A percentile compares a stretch with the other conserved stretches of the same genome.
Conservation (phyloP, 2,888 invertebrate genomes). For the Chrysotoxum bicinctum region DNA sequence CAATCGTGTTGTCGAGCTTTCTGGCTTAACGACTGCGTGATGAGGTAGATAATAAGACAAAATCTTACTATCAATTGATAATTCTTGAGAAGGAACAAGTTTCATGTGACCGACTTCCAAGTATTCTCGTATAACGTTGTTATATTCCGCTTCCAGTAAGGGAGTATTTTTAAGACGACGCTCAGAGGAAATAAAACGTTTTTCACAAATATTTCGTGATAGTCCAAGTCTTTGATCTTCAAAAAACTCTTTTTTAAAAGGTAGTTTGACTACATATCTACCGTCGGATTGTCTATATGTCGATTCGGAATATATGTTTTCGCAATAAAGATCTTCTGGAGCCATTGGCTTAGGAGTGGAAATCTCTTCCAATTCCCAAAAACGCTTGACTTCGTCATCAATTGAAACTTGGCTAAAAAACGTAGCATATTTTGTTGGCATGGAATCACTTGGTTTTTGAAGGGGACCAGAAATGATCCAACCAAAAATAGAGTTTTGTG, state of each 20-base stretch:
- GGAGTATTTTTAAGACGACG: not conserved
- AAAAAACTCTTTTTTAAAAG: too few relatives aligned
- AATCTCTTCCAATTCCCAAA: conserved; percentile 30
- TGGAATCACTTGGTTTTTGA: not conserved
- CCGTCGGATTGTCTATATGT: too few relatives aligned
- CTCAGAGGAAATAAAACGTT: not conserved
- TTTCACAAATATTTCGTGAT: not conserved
- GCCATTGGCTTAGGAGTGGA: not conserved
- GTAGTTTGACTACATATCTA: too few relatives aligned
- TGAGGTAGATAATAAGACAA: conserved; percentile 37
- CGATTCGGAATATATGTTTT: too few relatives aligned
- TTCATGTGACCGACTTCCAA: conserved; percentile 13
- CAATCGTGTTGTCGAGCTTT: conserved; percentile 68
- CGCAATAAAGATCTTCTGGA: not conserved
- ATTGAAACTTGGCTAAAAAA: not conserved
- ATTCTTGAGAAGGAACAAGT: too few relatives aligned
- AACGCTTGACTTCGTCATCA: conserved; percentile 15
- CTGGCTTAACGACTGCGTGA: conserved; percentile 46
- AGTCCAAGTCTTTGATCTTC: too few relatives aligned
- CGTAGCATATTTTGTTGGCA: not conserved
- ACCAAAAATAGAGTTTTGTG: too few relatives aligned
- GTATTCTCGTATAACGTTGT: conserved; percentile 11
- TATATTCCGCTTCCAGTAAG: not conserved
- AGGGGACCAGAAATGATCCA: too few relatives aligned
- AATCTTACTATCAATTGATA: not conserved